Base-by-base conservation (phyloP, 2,113 vertebrate species). In the Synodontis membranacea region DNA sequence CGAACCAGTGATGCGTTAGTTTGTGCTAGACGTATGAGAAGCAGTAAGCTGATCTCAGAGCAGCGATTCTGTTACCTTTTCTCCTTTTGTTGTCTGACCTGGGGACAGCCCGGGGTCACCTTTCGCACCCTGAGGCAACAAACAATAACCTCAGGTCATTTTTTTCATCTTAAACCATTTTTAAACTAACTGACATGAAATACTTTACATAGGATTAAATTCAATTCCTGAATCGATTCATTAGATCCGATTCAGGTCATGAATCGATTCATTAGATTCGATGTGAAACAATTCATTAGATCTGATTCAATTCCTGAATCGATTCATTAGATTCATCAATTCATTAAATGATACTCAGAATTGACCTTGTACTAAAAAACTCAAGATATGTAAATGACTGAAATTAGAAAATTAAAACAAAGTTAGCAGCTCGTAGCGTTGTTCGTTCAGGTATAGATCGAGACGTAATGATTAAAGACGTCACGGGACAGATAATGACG, bases 51-150 rank as follows among this genome's bases (percentile, higher is more conserved):
- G 60, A 64, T 31, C 60, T 31, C 11, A 31, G 62, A 68, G 66
- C 66, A 68, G 66, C 9, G 10, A 46, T 7, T 1, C 34, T 62
- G 60, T 93, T 96, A 99, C 98, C 97, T 96, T 96, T 90, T 95
- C 93, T 92, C 98, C 98, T 90, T 83, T 66, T 88, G 94, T 91
- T 82, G 96, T 96, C 91, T 96, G 96, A 68, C 95, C 97, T 85
- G 97, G 97, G 54, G 97, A 98, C 74, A 96, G 91, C 82, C 98
- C 98, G 9, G 97, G 95, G 88, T 99, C 97, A 91, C 98, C 98
- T 93, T 99, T 99, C 88, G 93, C 92, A 54, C 97, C 98, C 98
- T 99, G 80, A 62, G 4, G 66, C 9, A 93, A 54, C 89, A 70
- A 82, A 72, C 88, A 87, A 84, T 52, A 28, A 17, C 46, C 31